Evolutionary conservation across 2,797 vertebrate genomes (phyloP).

Genomic region (Peromyscus nudipes): DNA sequence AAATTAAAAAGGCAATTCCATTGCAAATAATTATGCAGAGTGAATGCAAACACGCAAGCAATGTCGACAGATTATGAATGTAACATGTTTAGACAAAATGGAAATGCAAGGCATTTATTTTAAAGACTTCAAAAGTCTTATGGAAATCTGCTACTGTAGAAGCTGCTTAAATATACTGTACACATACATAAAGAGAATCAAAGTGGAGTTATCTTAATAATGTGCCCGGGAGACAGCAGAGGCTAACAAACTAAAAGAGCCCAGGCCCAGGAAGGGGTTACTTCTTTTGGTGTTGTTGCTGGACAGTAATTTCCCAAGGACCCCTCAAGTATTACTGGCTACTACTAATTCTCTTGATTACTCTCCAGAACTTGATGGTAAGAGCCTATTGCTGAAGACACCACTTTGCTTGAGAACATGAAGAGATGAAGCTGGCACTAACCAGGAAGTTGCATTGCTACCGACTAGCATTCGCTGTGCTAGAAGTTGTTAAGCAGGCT

Average conservation of each 20-base stretch:
- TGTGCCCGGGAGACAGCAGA: neutral
- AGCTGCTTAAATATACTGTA: neutral
- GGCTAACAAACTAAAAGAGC: neutral
- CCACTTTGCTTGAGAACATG: neutral
- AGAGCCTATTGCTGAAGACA: neutral
- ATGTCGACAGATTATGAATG: neutral
- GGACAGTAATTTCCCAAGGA: neutral
- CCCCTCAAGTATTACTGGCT: neutral
- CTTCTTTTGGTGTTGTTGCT: neutral
- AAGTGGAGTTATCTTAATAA: neutral
- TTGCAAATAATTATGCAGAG: neutral
- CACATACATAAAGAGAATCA: neutral
- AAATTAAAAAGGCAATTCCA: neutral
- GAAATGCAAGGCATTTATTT: neutral
- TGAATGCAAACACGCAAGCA: neutral
- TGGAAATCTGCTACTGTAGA: neutral
- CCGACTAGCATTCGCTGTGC: neutral
- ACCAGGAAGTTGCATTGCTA: neutral
- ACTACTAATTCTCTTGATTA: neutral
- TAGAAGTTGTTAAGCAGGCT: neutral
- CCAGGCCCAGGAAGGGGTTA: neutral
- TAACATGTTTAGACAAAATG: neutral
- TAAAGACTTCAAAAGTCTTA: neutral
- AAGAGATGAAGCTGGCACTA: neutral
- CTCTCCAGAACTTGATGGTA: neutral